phyloP scores from a whole-genome alignment of 2,113 vertebrate genomes.

The Heloderma charlesbogerti region DNA sequence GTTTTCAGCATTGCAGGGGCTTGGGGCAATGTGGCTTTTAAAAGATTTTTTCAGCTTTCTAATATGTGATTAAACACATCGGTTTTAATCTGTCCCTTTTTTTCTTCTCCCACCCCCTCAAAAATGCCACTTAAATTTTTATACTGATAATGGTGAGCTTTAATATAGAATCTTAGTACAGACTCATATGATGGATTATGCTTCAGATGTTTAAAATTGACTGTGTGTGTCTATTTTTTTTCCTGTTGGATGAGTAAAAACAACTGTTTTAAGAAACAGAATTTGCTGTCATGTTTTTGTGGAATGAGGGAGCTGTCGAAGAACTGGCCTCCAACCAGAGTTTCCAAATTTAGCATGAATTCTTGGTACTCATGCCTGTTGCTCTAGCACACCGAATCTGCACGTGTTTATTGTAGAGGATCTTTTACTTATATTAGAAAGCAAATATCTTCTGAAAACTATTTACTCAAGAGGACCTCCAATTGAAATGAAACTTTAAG shows the following conservation, averaged over 20 bases:
- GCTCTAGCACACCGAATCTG: conserved; percentile 76
- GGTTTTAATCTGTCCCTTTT: conserved; percentile 68
- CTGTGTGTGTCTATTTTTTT: conserved; percentile 63
- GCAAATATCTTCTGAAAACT: conserved; percentile 79
- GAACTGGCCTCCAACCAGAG: conserved; percentile 81
- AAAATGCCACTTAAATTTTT: conserved; percentile 67
- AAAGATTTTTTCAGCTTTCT: conserved; percentile 65
- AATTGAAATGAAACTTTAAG: conserved; percentile 74
- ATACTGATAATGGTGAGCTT: conserved; percentile 88
- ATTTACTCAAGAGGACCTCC: conserved; percentile 81
- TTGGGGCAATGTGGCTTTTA: conserved; percentile 75
- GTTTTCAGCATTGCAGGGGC: conserved; percentile 75
- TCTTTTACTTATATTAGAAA: conserved; percentile 82
- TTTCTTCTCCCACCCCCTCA: conserved; percentile 25
- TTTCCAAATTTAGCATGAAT: conserved; percentile 82
- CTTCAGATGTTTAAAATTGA: conserved; percentile 83
- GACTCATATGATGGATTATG: conserved; percentile 83
- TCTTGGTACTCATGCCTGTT: conserved; percentile 78
- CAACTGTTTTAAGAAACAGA: conserved; percentile 79
- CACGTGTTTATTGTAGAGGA: conserved; percentile 81
- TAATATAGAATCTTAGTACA: conserved; percentile 83
- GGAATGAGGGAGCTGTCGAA: conserved; percentile 82
- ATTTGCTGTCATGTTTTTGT: conserved; percentile 84
- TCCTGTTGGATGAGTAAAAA: conserved; percentile 75
- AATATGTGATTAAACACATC: conserved; percentile 71